phyloP scores from a whole-genome alignment of 1,140 invertebrate species.

The Drosophila persimilis region DNA sequence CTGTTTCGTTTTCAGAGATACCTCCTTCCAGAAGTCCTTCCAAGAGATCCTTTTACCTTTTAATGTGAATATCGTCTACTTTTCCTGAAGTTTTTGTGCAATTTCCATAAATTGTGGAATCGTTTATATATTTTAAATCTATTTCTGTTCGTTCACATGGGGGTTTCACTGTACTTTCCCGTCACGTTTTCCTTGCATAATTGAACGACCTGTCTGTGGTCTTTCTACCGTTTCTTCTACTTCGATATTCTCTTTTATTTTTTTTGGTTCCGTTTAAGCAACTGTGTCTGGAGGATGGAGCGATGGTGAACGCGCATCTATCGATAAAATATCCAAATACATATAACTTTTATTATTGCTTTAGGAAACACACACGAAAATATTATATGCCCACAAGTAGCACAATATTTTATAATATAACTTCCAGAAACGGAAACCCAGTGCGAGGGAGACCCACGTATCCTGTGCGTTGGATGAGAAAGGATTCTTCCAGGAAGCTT shows the following conservation, averaged over 20 bases:
- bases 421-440: too few species aligned
- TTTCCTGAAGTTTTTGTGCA: constrained; percentile 3
- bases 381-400: too few species aligned
- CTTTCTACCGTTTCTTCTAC: constrained; percentile 1
- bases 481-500: background rate
- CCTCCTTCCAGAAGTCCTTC: too few species aligned
- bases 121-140: too few species aligned
- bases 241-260: constrained; percentile 45
- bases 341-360: constrained; percentile 2
- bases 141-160: background rate
- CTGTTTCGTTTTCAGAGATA: too few species aligned
- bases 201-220: constrained; percentile 50
- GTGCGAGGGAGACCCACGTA: background rate
- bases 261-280: constrained; percentile 6
- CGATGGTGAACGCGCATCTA: background rate
- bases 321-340: too few species aligned
- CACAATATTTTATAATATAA: too few species aligned
- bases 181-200: constrained; percentile 73
- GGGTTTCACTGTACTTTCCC: constrained; percentile 10
- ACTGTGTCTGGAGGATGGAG: too few species aligned
- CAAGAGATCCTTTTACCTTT: too few species aligned
- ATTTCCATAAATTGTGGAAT: background rate
- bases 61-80: too few species aligned
- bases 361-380: background rate
- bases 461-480: background rate